Evolutionary conservation across 2,797 vertebrate species (phyloP), one percentile per base, ranked within the genome.

Genomic region (Schizopygopsis malacanthus): DNA sequence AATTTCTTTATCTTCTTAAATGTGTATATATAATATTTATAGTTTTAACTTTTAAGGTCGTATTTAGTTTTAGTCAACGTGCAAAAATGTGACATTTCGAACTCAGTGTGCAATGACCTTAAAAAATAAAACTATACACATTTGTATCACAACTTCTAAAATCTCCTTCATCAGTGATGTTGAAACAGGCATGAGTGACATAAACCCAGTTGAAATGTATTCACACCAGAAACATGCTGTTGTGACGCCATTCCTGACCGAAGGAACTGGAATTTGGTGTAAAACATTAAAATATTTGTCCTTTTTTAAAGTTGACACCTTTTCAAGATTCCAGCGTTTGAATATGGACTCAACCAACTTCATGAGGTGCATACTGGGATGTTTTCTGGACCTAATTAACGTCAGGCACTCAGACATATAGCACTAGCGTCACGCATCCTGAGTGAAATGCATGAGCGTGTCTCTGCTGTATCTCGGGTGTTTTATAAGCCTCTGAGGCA

Each of bases 401-500:
- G 25, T 2, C 28, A 33, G 39, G 69, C 54, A 69, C 45, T 33
- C n/a, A 47, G 28, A 33, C 54, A 72, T 9, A 65, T 13, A 69
- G 43, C 28, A 7, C 25, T 39, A 39, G 20, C 12, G 11, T 65
- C 82, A 77, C 67, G 45, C 22, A 45, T 69, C 10, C 9, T 16
- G n/a, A 10, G 75, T 56, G 22, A 83, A 47, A 73, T 79, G 47
- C 65, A 70, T 70, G 37, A 54, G 33, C 78, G 25, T 28, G 39
- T 33, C 39, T 84, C 33, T 37, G 50, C 73, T 94, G 94, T 95
- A 79, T 92, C 94, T 95, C 89, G 90, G 93, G 89, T 91, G 92
- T 94, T 95, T 88, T 95, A 94, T 90, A 95, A 93, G 93, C 95
- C 92, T 92, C 92, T 93, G 94, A 94, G 91, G 92, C 93, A 94